phyloP scores from a whole-genome alignment of 2,797 vertebrate species.

The Tachyglossus aculeatus region DNA sequence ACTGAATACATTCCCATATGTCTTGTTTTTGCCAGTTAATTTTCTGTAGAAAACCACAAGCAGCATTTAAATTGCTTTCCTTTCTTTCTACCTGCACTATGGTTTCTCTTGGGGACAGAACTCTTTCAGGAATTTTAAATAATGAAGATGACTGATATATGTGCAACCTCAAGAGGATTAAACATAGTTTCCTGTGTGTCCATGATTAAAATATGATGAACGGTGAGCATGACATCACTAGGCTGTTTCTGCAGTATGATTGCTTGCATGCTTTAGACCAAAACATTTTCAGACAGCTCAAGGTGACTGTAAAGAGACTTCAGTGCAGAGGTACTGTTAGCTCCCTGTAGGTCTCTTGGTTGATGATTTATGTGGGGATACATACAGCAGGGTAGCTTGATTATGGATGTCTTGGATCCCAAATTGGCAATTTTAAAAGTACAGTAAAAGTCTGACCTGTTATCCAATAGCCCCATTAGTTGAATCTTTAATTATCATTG shows the following conservation, averaged over 20 bases:
- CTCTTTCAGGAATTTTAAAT: slow-evolving; percentile 26
- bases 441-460: too few species aligned
- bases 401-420: too few species aligned
- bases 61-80: slow-evolving; percentile 32
- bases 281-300: background rate
- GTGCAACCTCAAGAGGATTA: background rate
- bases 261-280: background rate
- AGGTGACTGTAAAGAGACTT: background rate
- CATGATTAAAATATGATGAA: slow-evolving; percentile 22
- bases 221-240: background rate
- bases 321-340: background rate
- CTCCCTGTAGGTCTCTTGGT: background rate
- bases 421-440: too few species aligned
- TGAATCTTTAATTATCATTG: too few species aligned
- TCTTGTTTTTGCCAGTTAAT: slow-evolving; percentile 53
- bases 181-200: background rate
- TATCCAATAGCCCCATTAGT: too few species aligned
- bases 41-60: slow-evolving; percentile 25
- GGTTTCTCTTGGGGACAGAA: slow-evolving; percentile 5
- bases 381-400: too few species aligned
- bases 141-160: slow-evolving; percentile 17
- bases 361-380: background rate
- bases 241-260: background rate
- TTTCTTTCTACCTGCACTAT: background rate
- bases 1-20: slow-evolving; percentile 18